A percentile compares a stretch with the other conserved stretches of the same genome.
Evolutionary conservation across 2,113 vertebrate genomes (phyloP).

Genomic region (Pangasianodon gigas): DNA sequence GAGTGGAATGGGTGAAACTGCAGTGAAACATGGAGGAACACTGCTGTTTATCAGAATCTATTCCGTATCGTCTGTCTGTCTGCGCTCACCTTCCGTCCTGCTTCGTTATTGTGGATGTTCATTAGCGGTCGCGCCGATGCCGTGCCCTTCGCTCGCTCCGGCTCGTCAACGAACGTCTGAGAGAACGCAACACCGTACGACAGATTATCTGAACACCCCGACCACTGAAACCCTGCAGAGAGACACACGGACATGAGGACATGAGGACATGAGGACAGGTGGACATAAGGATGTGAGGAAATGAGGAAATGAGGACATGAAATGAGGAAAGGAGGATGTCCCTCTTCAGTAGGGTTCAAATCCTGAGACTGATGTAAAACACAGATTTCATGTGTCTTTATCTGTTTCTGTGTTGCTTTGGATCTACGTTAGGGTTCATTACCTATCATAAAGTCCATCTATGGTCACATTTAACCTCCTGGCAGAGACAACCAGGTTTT

Average conservation of each 20-base stretch:
- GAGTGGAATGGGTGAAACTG: not conserved
- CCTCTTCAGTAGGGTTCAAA: no score
- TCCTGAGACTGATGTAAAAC: not conserved
- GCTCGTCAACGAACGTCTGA: conserved; percentile 77
- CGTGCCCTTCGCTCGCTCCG: conserved; percentile 68
- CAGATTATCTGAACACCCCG: conserved; percentile 79
- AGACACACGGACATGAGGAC: not conserved
- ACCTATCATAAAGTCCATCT: not conserved
- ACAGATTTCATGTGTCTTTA: not conserved
- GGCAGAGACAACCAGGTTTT: not conserved
- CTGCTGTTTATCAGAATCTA: not conserved
- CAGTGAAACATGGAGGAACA: not conserved
- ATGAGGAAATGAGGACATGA: not conserved
- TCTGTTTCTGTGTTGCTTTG: not conserved
- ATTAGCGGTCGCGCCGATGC: conserved; percentile 72
- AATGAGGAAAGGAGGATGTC: no score
- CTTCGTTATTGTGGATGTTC: conserved; percentile 78
- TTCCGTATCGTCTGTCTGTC: not conserved
- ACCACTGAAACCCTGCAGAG: conserved; percentile 78
- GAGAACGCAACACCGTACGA: conserved; percentile 77
- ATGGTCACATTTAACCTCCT: not conserved
- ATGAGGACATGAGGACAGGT: rapidly evolving
- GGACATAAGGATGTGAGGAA: not conserved
- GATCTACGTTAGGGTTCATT: not conserved
- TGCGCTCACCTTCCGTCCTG: conserved; percentile 72